Evolutionary conservation across 30 jellyfish, hydroid and myxozoan species (phyloP), one percentile per base, ranked within the genome.

Genomic region (Morbakka virulenta): DNA sequence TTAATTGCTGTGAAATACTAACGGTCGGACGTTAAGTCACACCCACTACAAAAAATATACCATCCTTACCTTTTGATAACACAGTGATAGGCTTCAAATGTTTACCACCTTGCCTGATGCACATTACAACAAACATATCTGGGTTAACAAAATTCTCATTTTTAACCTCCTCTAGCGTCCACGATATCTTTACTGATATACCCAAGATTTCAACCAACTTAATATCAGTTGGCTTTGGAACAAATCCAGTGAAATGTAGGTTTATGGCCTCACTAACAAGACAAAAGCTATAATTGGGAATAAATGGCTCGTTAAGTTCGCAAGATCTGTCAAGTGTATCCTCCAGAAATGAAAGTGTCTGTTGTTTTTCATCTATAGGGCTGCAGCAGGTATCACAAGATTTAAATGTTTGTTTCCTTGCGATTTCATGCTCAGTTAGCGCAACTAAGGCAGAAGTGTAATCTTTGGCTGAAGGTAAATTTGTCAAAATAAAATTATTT

Each of bases 371-470:
- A 9, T 41, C 57, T 41, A 41, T 41, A 9, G 9, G 9, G 17
- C 13, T 6, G 17, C 17, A 9, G 57, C 17, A 9, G 17, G 57
- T 41, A 17, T 41, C 57, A 9, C 13, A 9, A 41, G 57, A 41
- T 9, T 17, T 41, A n/a, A n/a, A n/a, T n/a, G n/a, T n/a, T n/a
- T n/a, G n/a, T 9, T 17, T 41, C 67, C 50, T 52, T 13, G 91
- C 94, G 28, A 82, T 85, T 4, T 52, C 2, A 53, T 82, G 94
- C 2, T 82, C 94, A 11, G 94, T 82, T 9, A 75, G 17, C 6
- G 94, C 94, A 1, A 69, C 47, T 41, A 82, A 22, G 29, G 35
- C 32, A 0, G 73, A 32, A 12, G 35, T 35, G 32, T 82, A 82
- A 29, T 82, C 91, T 34, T 31, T 48, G 25, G 91, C 94, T 17